Evolutionary conservation across 2,797 vertebrate genomes (phyloP).

Genomic region (Echeneis naucrates): DNA sequence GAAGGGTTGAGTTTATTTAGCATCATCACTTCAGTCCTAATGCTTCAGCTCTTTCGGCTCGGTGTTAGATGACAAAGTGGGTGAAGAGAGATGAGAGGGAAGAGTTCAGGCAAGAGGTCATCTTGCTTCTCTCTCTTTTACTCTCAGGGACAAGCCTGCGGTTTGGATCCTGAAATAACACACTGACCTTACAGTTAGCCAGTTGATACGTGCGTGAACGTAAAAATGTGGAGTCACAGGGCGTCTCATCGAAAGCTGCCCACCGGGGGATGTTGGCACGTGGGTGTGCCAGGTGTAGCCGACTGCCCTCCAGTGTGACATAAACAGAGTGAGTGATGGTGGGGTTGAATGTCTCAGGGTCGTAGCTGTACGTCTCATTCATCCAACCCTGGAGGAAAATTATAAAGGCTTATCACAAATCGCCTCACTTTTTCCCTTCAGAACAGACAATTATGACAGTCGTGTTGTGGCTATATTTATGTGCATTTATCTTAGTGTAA

Average conservation of each 20-base stretch:
- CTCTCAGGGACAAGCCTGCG: constrained; percentile 6
- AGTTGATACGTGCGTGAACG: constrained; percentile 80
- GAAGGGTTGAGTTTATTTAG: constrained; percentile 45
- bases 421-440: neutral
- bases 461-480: constrained; percentile 7
- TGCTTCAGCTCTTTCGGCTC: constrained; percentile 53
- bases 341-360: constrained; percentile 88
- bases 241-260: constrained; percentile 83
- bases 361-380: constrained; percentile 87
- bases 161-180: neutral
- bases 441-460: neutral
- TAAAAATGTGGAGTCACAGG: constrained; percentile 77
- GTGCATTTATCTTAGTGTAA: neutral
- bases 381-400: constrained; percentile 87
- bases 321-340: constrained; percentile 86
- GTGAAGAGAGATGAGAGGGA: constrained; percentile 53
- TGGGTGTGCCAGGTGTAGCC: constrained; percentile 85
- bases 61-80: constrained; percentile 62
- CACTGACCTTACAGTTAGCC: constrained; percentile 85
- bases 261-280: constrained; percentile 83
- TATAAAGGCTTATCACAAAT: constrained; percentile 8
- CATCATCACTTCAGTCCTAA: constrained; percentile 52
- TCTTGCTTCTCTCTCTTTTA: constrained; percentile 30
- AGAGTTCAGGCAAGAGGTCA: constrained; percentile 57
- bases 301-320: constrained; percentile 82